phyloP scores from a whole-genome alignment of 1,140 invertebrate genomes.

The Fopius arisanus region DNA sequence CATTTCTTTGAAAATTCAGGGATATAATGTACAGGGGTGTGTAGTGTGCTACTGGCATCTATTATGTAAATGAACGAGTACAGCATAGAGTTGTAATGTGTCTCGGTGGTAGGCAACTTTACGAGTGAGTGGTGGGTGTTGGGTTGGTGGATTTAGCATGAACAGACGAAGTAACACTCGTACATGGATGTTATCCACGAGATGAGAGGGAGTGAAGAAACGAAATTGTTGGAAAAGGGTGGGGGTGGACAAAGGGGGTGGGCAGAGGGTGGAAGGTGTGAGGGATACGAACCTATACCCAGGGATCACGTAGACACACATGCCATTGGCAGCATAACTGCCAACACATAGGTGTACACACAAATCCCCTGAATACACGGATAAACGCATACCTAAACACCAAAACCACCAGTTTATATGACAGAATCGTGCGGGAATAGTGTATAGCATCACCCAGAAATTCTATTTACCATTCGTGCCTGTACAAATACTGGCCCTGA shows the following conservation, averaged over 20 bases:
- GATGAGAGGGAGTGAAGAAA: background rate
- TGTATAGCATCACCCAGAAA: constrained; percentile 13
- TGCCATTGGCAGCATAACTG: constrained; percentile 15
- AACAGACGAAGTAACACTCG: background rate
- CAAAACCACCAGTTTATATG: background rate
- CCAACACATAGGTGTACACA: background rate
- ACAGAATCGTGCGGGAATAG: background rate
- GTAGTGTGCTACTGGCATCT: constrained; percentile 24
- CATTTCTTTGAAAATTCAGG: constrained; percentile 15
- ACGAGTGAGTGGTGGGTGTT: background rate
- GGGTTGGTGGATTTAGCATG: background rate
- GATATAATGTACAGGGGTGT: background rate
- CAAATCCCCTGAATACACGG: background rate
- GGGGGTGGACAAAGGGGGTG: background rate
- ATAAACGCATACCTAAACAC: background rate
- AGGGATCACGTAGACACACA: constrained; percentile 16
- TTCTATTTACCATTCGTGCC: constrained; percentile 22
- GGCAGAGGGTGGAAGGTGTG: background rate
- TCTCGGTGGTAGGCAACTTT: background rate
- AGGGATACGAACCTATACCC: background rate
- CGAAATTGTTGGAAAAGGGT: background rate
- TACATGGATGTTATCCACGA: background rate
- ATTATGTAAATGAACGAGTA: constrained; percentile 23
- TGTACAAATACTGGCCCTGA: constrained; percentile 18
- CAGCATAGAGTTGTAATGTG: constrained; percentile 6